A percentile compares a stretch with the other conserved stretches of the same genome.
These are phyloP conservation scores for Entelurus aequoreus DNA, from an alignment of 2,113 vertebrate genomes.

Conservation along the genomic window DNA sequence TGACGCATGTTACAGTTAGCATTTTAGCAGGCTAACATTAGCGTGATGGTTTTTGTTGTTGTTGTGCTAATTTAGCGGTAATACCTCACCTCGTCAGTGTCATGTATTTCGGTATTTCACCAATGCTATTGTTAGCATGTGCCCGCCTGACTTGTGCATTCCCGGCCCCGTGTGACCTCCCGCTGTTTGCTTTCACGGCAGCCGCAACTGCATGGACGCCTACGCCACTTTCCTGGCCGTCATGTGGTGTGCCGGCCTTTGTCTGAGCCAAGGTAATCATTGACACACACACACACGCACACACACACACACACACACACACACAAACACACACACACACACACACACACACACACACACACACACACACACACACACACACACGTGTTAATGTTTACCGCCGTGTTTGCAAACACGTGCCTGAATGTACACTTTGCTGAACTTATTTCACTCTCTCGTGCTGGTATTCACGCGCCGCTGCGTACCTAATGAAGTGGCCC, in stretches of 20 bases:
- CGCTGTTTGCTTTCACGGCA: conserved; percentile 48
- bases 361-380: background rate
- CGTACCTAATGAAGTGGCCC: background rate
- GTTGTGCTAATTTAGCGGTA: no score
- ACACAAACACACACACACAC: background rate
- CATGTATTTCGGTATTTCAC: no score
- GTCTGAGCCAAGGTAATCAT: conserved; percentile 87
- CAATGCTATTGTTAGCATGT: no score
- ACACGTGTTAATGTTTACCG: no score
- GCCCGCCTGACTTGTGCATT: background rate
- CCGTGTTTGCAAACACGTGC: no score
- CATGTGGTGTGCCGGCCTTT: conserved; percentile 89
- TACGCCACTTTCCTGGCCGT: conserved; percentile 89
- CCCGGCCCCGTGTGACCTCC: background rate
- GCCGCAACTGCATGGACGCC: conserved; percentile 87
- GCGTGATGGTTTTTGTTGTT: no score
- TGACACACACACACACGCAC: conserved; percentile 9
- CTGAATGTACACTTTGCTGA: no score
- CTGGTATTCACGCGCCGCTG: background rate
- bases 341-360: background rate
- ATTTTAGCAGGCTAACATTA: no score
- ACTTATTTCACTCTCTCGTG: background rate
- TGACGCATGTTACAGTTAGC: no score
- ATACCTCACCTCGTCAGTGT: no score
- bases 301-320: background rate